Evolutionary conservation across 2,113 vertebrate species (phyloP).

Genomic region (Cavia aperea): DNA sequence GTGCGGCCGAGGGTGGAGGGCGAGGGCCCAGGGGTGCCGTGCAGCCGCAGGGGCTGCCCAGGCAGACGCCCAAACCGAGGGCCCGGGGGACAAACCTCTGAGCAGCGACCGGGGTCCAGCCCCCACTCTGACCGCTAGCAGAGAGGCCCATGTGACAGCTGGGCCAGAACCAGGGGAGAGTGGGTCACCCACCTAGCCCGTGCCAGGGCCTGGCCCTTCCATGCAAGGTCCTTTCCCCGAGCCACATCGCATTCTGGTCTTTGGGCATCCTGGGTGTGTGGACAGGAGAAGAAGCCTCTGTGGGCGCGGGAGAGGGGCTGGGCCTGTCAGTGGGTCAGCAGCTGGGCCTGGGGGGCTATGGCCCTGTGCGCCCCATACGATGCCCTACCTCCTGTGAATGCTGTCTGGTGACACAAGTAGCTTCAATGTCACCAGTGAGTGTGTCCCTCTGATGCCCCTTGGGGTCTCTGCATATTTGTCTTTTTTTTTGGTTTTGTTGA

Average conservation of each 20-base stretch:
- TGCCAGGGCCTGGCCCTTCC: background rate
- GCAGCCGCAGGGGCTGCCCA: background rate
- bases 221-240: background rate
- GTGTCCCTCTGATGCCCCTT: background rate
- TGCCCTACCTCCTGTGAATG: fast-evolving
- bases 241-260: fast-evolving
- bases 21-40: background rate
- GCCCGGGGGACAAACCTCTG: background rate
- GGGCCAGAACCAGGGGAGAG: background rate
- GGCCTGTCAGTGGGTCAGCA: background rate
- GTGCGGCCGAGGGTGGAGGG: background rate
- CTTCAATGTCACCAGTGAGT: background rate
- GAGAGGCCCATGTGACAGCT: background rate
- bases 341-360: background rate
- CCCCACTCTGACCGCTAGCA: background rate
- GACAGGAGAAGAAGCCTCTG: background rate
- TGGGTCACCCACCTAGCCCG: no score
- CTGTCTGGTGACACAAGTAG: background rate
- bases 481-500: background rate
- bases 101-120: background rate
- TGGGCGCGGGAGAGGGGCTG: background rate
- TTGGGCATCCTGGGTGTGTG: no score
- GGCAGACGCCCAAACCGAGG: no score
- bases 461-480: background rate
- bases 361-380: background rate